Evolutionary conservation across 2,888 invertebrate species (phyloP).

Genomic region (Beris morrisii): DNA sequence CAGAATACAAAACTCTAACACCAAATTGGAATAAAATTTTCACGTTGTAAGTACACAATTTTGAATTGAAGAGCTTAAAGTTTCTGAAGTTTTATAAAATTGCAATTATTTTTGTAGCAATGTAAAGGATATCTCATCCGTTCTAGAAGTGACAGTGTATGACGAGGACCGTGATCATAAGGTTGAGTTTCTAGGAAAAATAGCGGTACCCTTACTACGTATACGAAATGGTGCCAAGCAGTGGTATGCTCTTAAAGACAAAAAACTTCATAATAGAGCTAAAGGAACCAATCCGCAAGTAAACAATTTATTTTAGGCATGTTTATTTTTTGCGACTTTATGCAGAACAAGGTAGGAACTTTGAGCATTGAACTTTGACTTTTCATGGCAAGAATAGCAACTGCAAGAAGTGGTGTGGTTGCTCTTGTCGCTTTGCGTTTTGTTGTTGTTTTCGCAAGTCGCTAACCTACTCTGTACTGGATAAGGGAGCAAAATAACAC

Average conservation of each 20-base stretch:
- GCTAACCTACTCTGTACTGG: too few species aligned
- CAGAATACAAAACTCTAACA: conserved; percentile 94
- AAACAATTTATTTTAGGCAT: neutral
- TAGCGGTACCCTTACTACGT: conserved; percentile 82
- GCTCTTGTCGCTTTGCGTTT: too few species aligned
- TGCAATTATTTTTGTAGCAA: conserved; percentile 62
- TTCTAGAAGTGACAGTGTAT: conserved; percentile 92
- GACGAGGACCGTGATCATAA: conserved; percentile 98
- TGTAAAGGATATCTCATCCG: conserved; percentile 93
- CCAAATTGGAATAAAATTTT: conserved; percentile 99
- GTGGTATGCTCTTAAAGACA: conserved; percentile 97
- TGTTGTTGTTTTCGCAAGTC: too few species aligned
- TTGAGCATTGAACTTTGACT: neutral
- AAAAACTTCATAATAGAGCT: conserved; percentile 85
- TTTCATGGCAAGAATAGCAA: neutral
- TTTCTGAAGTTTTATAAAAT: neutral
- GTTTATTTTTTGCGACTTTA: neutral
- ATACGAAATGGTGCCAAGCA: conserved; percentile 88
- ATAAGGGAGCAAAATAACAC: neutral
- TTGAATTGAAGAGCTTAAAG: conserved; percentile 43
- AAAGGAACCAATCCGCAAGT: conserved; percentile 86
- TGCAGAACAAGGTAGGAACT: neutral
- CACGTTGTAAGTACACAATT: conserved; percentile 75
- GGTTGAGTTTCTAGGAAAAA: conserved; percentile 94
- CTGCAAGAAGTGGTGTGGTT: too few species aligned